phyloP scores from a whole-genome alignment of 2,797 vertebrate genomes.

The Pempheris klunzingeri region DNA sequence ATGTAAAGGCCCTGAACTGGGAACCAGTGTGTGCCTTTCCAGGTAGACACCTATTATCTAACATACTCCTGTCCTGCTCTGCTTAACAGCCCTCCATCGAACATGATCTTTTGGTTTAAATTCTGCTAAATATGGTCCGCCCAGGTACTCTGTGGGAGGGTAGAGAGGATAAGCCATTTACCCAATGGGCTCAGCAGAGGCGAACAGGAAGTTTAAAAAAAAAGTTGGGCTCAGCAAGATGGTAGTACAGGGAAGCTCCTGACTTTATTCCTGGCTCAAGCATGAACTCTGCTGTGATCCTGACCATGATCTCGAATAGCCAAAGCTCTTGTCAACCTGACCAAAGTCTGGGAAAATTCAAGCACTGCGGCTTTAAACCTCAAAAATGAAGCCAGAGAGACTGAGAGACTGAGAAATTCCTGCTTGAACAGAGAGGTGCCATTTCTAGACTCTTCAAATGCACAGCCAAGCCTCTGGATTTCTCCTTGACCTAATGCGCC shows the following conservation, averaged over 20 bases:
- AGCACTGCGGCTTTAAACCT: constrained; percentile 12
- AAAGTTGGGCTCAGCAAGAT: constrained; percentile 14
- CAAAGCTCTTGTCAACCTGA: constrained; percentile 24
- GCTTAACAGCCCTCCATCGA: constrained; percentile 6
- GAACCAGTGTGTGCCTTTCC: constrained; percentile 1
- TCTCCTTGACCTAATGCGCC: constrained; percentile 1
- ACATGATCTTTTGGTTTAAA: constrained; percentile 3
- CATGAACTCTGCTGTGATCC: constrained; percentile 24
- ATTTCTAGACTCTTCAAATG: constrained; percentile 13
- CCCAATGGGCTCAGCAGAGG: constrained; percentile 16
- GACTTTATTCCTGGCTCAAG: constrained; percentile 18
- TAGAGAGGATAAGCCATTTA: constrained; percentile 3
- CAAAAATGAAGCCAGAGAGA: not conserved
- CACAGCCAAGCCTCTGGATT: constrained; percentile 8
- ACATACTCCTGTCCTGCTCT: no score
- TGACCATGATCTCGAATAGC: constrained; percentile 29
- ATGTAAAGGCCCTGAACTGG: not conserved
- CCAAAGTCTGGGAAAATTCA: constrained; percentile 34
- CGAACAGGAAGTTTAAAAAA: not conserved
- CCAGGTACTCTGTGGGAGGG: constrained; percentile 8
- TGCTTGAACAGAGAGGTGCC: constrained; percentile 20
- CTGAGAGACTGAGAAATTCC: no score
- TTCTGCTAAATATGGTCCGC: constrained; percentile 4
- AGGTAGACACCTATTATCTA: no score
- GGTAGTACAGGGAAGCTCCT: constrained; percentile 32